Evolutionary conservation across 2,113 vertebrate genomes (phyloP).

Genomic region (Sorex araneus): DNA sequence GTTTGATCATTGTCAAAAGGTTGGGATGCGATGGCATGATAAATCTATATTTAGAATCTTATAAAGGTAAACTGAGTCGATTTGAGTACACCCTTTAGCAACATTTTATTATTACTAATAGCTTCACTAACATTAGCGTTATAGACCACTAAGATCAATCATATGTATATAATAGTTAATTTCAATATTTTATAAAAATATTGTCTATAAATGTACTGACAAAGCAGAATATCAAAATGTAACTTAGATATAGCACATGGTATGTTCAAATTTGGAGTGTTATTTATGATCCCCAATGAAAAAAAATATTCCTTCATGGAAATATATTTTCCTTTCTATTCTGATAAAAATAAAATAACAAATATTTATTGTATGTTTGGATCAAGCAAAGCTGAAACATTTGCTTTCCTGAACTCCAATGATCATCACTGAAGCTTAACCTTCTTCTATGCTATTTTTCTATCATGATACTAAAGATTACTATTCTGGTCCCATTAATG

Average conservation of each 20-base stretch:
- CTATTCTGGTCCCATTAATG: conserved; percentile 51
- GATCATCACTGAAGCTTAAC: neutral
- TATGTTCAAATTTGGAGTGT: neutral
- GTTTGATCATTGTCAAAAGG: no score
- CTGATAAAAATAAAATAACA: neutral
- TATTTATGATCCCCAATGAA: neutral
- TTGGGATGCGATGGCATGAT: no score
- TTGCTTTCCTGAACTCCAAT: conserved; percentile 44
- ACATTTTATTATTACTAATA: neutral
- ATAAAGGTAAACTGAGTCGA: neutral
- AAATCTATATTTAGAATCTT: neutral
- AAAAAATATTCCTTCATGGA: neutral
- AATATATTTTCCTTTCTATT: conserved; percentile 25
- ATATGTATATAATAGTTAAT: neutral
- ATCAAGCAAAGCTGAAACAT: neutral
- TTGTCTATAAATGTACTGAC: neutral
- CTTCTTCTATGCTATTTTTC: conserved; percentile 30
- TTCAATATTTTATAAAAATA: neutral
- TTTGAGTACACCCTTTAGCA: neutral
- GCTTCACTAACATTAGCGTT: neutral
- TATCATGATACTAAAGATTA: conserved; percentile 17
- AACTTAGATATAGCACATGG: neutral
- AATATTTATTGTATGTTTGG: neutral
- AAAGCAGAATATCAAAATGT: neutral
- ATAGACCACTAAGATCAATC: neutral